Conservation (phyloP, 1,140 invertebrate genomes). For the Drosophila azteca region DNA sequence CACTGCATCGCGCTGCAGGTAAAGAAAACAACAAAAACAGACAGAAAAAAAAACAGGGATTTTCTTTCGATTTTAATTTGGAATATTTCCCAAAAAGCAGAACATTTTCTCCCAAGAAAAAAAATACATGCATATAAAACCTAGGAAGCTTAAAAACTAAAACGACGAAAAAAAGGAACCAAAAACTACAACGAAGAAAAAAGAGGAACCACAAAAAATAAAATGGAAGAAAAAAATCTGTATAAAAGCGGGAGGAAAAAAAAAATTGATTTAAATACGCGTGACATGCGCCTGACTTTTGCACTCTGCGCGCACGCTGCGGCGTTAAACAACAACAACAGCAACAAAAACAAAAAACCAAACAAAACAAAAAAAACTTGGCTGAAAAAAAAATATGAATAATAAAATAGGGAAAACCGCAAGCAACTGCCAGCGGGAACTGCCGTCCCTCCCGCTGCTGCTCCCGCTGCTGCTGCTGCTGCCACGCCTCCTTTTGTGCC, state of each 20-base stretch:
- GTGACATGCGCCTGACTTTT: conserved; percentile 80
- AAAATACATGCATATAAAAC: too few relatives aligned
- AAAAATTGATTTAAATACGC: conserved; percentile 76
- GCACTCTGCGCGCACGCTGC: conserved; percentile 59
- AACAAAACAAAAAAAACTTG: conserved; percentile 1
- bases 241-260: neutral
- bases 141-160: too few relatives aligned
- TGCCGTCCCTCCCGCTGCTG: too few relatives aligned
- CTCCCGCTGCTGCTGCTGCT: neutral
- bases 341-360: conserved; percentile 12
- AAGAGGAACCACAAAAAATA: neutral
- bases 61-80: too few relatives aligned
- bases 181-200: too few relatives aligned
- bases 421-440: conserved; percentile 28
- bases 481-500: conserved; percentile 11
- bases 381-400: conserved; percentile 27
- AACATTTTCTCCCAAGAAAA: too few relatives aligned
- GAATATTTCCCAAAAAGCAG: too few relatives aligned
- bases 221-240: neutral
- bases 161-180: too few relatives aligned
- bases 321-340: conserved; percentile 15
- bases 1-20: too few relatives aligned
- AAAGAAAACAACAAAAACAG: too few relatives aligned
- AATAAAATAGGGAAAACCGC: conserved; percentile 36
- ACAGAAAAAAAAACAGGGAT: too few relatives aligned